These are phyloP conservation scores for Lysandra coridon DNA, from an alignment of 2,888 invertebrate species.

Conservation along the genomic window DNA sequence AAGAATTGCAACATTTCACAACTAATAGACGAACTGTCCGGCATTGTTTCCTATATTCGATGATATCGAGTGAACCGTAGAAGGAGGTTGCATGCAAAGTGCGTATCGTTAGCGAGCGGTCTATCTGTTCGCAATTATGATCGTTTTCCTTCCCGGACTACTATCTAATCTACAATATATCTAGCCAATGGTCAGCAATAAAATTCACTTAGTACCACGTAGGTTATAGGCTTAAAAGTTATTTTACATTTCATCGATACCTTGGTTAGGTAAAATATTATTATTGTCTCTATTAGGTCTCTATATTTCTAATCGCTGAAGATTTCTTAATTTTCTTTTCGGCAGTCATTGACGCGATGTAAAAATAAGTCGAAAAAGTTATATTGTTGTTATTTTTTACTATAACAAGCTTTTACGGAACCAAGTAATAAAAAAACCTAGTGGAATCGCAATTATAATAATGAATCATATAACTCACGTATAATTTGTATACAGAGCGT, in stretches of 20 bases:
- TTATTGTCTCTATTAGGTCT: too few relatives aligned
- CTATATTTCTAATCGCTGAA: too few relatives aligned
- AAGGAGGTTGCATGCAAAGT: slow-evolving; percentile 56
- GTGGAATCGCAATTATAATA: neutral
- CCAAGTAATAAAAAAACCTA: neutral
- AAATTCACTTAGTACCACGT: neutral
- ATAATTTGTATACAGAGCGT: slow-evolving; percentile 37
- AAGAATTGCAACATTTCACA: neutral
- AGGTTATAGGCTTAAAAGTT: neutral
- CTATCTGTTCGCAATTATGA: slow-evolving; percentile 54
- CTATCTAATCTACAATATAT: slow-evolving; percentile 23
- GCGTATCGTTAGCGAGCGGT: slow-evolving; percentile 51
- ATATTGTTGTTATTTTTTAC: neutral
- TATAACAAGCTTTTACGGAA: neutral
- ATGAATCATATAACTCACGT: slow-evolving; percentile 17
- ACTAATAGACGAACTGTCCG: slow-evolving; percentile 21
- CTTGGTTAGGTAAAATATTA: too few relatives aligned
- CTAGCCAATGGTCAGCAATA: slow-evolving; percentile 26
- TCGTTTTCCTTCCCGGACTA: slow-evolving; percentile 47
- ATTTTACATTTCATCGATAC: neutral
- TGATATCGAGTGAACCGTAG: slow-evolving; percentile 35
- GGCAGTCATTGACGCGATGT: too few relatives aligned
- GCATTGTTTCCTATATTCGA: slow-evolving; percentile 26
- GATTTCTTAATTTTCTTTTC: too few relatives aligned
- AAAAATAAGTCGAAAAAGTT: too few relatives aligned